A percentile compares a stretch with the other conserved stretches of the same genome.
Evolutionary conservation across 1,140 invertebrate genomes (phyloP).

Genomic region (Aphelinus atriplicis): DNA sequence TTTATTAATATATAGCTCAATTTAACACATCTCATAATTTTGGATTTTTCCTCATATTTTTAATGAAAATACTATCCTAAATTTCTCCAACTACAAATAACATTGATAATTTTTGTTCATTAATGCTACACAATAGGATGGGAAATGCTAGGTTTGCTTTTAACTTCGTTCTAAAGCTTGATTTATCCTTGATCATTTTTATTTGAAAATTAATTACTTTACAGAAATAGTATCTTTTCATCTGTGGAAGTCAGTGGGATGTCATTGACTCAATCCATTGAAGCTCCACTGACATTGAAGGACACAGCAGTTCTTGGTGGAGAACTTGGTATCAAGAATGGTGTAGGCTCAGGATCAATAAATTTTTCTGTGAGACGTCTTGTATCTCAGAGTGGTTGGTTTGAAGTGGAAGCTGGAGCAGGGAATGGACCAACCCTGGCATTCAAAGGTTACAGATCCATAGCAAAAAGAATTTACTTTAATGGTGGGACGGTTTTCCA

Average conservation of each 20-base stretch:
- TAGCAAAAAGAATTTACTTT: conserved; percentile 77
- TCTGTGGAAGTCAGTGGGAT: conserved; percentile 90
- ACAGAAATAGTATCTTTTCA: conserved; percentile 72
- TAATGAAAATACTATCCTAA: not conserved
- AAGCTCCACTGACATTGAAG: conserved; percentile 86
- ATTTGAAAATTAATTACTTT: conserved; percentile 49
- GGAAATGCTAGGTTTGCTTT: conserved; percentile 22
- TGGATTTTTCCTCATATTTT: too few species aligned
- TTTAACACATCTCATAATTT: too few species aligned
- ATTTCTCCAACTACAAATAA: conserved; percentile 2
- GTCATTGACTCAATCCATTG: conserved; percentile 91
- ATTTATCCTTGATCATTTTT: conserved; percentile 16
- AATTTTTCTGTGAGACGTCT: conserved; percentile 79
- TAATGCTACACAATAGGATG: conserved; percentile 11
- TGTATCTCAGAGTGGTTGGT: conserved; percentile 84
- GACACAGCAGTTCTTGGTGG: conserved; percentile 86
- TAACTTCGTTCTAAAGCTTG: not conserved
- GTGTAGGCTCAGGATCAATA: conserved; percentile 80
- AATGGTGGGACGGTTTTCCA: conserved; percentile 78
- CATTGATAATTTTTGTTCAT: conserved; percentile 32
- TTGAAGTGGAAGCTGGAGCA: conserved; percentile 81
- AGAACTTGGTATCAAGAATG: conserved; percentile 86
- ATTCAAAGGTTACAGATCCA: conserved; percentile 78
- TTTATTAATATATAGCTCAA: too few species aligned
- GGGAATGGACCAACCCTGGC: conserved; percentile 81